These are phyloP conservation scores for Stenodera caucasica DNA, from an alignment of 2,888 invertebrate species.

Conservation along the genomic window DNA sequence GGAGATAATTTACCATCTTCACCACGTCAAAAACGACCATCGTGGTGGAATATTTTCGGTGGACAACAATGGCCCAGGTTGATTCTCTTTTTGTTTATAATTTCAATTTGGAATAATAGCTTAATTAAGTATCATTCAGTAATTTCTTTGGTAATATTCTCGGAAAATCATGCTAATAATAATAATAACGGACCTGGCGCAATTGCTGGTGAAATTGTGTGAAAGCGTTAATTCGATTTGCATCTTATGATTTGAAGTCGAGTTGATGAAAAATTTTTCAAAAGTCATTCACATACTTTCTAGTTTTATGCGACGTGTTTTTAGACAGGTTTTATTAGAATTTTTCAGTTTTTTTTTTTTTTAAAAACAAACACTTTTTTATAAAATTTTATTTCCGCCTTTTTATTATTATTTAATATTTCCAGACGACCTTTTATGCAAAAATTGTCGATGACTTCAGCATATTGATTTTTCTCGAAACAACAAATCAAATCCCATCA, in stretches of 20 bases:
- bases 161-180: no score
- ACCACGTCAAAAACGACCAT: slow-evolving; percentile 72
- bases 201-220: not conserved
- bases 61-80: slow-evolving; percentile 76
- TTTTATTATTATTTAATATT: not conserved
- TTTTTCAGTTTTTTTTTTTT: no score
- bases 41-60: slow-evolving; percentile 89
- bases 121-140: no score
- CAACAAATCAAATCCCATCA: no score
- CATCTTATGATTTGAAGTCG: not conserved
- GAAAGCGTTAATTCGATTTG: slow-evolving; percentile 5
- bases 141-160: no score
- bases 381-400: not conserved
- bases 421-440: not conserved
- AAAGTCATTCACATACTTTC: not conserved
- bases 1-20: slow-evolving; percentile 45
- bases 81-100: not conserved
- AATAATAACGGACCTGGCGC: no score
- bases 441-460: slow-evolving; percentile 5
- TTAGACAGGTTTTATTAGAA: not conserved
- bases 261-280: not conserved
- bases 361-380: no score
- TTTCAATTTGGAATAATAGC: not conserved
- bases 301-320: not conserved
- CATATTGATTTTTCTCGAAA: not conserved